Percentiles rank a stretch among this genome's conserved stretches.
These are phyloP conservation scores for Leptobrachium leishanense DNA, from an alignment of 2,113 vertebrate species.

Conservation along the genomic window DNA sequence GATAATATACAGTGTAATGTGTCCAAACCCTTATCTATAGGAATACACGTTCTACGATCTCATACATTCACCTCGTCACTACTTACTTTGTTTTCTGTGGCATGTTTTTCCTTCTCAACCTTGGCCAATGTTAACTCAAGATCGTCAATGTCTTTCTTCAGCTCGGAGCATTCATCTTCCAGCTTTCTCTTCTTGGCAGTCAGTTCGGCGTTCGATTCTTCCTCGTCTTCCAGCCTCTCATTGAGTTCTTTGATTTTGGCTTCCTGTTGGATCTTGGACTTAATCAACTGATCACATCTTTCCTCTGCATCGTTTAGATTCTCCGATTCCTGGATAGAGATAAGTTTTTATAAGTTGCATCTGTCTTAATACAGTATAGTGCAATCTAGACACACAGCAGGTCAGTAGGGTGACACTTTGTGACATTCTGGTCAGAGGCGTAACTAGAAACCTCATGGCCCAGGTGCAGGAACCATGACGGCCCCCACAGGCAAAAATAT, in stretches of 20 bases:
- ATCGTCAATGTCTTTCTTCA: constrained; percentile 58
- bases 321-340: constrained; percentile 50
- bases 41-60: no score
- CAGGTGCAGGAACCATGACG: no score
- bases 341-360: background rate
- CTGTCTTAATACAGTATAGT: no score
- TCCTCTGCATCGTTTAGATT: constrained; percentile 55
- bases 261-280: constrained; percentile 53
- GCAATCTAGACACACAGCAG: no score
- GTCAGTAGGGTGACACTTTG: no score
- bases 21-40: no score
- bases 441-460: no score
- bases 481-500: no score
- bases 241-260: constrained; percentile 52
- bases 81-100: constrained; percentile 77
- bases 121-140: constrained; percentile 56
- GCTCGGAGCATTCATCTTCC: constrained; percentile 52
- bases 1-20: no score
- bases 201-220: constrained; percentile 14
- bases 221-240: constrained; percentile 59
- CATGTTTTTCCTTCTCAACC: constrained; percentile 59
- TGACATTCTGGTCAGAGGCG: no score
- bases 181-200: constrained; percentile 46
- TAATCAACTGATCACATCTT: constrained; percentile 51
- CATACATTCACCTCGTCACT: no score